Evolutionary conservation across 2,113 vertebrate species (phyloP), one percentile per base, ranked within the genome.

Genomic region (Cathartes aura): DNA sequence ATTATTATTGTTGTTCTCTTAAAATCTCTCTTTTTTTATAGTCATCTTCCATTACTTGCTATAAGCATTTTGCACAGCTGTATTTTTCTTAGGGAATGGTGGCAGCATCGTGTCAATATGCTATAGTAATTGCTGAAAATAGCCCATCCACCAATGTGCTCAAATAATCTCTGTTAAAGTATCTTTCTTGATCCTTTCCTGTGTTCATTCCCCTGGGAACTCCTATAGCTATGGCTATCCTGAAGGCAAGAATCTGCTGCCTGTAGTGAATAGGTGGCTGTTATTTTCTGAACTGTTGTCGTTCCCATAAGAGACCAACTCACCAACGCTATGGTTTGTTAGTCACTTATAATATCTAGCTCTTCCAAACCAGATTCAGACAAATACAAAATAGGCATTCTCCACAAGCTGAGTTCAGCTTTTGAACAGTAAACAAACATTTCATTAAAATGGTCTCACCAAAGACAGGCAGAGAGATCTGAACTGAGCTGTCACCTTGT

Each of bases 401-500:
- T 55, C 75, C 97, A 82, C 38, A 48, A 92, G 92, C 82, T 30
- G 92, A 95, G 75, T 89, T 97, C 94, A 89, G 74, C 91, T 97
- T 96, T 96, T 97, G 91, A 97, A 97, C 90, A 93, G 86, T 96
- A 98, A 98, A 98, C 95, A 97, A 97, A 96, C 96, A 97, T 97
- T 98, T 98, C 97, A 97, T 98, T 97, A 98, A 98, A 98, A 97
- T 93, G 50, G 93, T 93, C 94, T 95, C 93, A 88, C 91, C 96
- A 97, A 96, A 97, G 97, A 95, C 85, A 1, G 93, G 82, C 85
- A 96, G 95, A 96, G 92, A 96, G 94, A 97, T 98, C 97, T 97
- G 92, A 98, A 98, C 97, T 68, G 93, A 98, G 88, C 97, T 98
- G 98, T 98, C 98, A 98, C 94, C 85, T 98, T 98, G 73, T 93